Percentiles rank a stretch among this genome's conserved stretches.
Conservation (phyloP, 2,797 vertebrate genomes). For the Mycteria americana region DNA sequence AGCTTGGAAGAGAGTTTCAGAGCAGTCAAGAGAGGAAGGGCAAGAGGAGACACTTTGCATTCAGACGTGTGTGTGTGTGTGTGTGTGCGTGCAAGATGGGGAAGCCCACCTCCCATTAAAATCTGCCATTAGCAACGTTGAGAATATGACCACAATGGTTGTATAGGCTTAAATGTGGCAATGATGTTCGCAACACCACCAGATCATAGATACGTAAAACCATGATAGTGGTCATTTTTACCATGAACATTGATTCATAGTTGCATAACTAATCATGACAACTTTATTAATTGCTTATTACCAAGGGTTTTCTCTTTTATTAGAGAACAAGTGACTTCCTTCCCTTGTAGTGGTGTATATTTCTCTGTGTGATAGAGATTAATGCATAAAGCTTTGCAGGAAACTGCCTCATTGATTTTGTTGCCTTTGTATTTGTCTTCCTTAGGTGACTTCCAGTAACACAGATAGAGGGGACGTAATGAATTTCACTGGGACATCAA, state of each 20-base stretch:
- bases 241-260: slow-evolving; percentile 75
- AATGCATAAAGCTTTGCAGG: slow-evolving; percentile 77
- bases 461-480: slow-evolving; percentile 71
- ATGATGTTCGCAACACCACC: slow-evolving; percentile 16
- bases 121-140: neutral
- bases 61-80: neutral
- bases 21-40: neutral
- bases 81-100: neutral
- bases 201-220: slow-evolving; percentile 55
- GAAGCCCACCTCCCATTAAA: neutral
- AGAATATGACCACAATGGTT: neutral
- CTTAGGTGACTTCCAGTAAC: slow-evolving; percentile 83
- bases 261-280: slow-evolving; percentile 79
- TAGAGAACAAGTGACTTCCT: slow-evolving; percentile 80
- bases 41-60: neutral
- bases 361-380: slow-evolving; percentile 79
- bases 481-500: slow-evolving; percentile 74
- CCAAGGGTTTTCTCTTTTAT: slow-evolving; percentile 79
- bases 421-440: slow-evolving; percentile 80
- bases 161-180: neutral
- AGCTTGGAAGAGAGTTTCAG: neutral
- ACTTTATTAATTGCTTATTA: slow-evolving; percentile 82
- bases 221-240: slow-evolving; percentile 68
- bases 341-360: slow-evolving; percentile 69
- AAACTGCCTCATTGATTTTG: slow-evolving; percentile 81